A percentile compares a stretch with the other conserved stretches of the same genome.
Evolutionary conservation across 2,113 vertebrate genomes (phyloP).

Genomic region (Sturnira hondurensis): DNA sequence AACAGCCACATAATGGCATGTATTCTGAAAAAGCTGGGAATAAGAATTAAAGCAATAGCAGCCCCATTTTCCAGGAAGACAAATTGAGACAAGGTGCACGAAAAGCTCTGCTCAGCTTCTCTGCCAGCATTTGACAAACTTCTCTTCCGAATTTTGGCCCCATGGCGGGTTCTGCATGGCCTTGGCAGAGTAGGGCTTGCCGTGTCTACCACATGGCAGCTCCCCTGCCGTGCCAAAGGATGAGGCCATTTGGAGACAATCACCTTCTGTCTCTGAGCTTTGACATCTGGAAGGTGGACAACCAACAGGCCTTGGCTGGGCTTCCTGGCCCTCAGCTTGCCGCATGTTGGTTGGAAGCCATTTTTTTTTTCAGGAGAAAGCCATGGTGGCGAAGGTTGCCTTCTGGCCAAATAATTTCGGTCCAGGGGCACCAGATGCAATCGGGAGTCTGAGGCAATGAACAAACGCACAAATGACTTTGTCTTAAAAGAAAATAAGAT

Average conservation of each 20-base stretch:
- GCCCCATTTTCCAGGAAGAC: conserved; percentile 41
- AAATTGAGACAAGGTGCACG: conserved; percentile 15
- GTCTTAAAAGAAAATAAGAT: conserved; percentile 55
- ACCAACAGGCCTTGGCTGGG: conserved; percentile 63
- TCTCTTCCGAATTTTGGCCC: conserved; percentile 44
- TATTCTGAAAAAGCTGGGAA: background rate
- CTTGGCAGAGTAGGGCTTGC: conserved; percentile 54
- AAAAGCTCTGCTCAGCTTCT: conserved; percentile 16
- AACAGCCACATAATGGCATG: background rate
- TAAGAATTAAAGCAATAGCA: background rate
- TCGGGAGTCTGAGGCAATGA: conserved; percentile 49
- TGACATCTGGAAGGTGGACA: conserved; percentile 75
- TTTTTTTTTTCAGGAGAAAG: conserved; percentile 44
- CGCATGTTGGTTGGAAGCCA: conserved; percentile 59
- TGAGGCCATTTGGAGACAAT: conserved; percentile 68
- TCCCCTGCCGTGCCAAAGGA: conserved; percentile 48
- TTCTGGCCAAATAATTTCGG: conserved; percentile 68
- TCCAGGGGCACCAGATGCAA: conserved; percentile 69
- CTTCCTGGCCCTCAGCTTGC: conserved; percentile 55
- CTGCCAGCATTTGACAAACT: conserved; percentile 59
- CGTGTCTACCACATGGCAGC: conserved; percentile 72
- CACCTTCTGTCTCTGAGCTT: conserved; percentile 72
- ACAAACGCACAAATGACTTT: conserved; percentile 52
- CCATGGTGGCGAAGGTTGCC: conserved; percentile 50
- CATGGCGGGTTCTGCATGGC: background rate